Evolutionary conservation across 2,797 vertebrate genomes (phyloP), one percentile per base, ranked within the genome.

Genomic region (Rhynchotus rufescens): DNA sequence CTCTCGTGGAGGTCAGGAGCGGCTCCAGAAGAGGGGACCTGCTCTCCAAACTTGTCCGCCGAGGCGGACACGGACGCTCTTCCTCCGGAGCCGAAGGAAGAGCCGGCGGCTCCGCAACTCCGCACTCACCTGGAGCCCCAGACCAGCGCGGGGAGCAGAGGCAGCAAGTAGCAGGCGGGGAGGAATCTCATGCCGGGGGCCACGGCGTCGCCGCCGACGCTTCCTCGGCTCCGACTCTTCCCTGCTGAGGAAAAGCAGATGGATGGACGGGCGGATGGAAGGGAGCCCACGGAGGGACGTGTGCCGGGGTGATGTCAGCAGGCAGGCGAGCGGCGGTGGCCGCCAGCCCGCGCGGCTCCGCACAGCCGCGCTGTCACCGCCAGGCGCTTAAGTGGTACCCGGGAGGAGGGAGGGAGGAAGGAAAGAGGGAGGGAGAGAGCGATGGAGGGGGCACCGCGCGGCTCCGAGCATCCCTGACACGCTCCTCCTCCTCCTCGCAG

Each of bases 101-200:
- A 49, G 47, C 47, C 12, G 6, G 47, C 12, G 47, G 47, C 52
- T 10, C 32, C 1, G 5, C 25, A 59, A 71, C 32, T 44, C 42
- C 12, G 66, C 75, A 97, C 98, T 98, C 96, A 98, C 98, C 98
- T 96, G 88, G 96, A 25, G 79, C 97, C 91, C 82, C 97, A 62
- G 83, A 96, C 92, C 89, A 98, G 95, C 2, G 96, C 96, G 4
- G 97, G 96, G 11, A 98, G 76, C 15, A 98, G 89, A 64, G 92
- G 92, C 89, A 98, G 97, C 90, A 98, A 90, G 95, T 95, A 98
- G 68, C 16, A 97, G 57, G 84, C 96, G 4, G 92, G 87, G 93
- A 96, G n/a, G 86, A 97, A 96, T 97, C 94, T 97, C 98, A 98
- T 98, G 0, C 72, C 60, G 0, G 66, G 2, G 4, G 1, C 15